Evolutionary conservation across 92 coral and sea anemone species (phyloP), one percentile per base, ranked within the genome.

Genomic region (Montipora capitata): DNA sequence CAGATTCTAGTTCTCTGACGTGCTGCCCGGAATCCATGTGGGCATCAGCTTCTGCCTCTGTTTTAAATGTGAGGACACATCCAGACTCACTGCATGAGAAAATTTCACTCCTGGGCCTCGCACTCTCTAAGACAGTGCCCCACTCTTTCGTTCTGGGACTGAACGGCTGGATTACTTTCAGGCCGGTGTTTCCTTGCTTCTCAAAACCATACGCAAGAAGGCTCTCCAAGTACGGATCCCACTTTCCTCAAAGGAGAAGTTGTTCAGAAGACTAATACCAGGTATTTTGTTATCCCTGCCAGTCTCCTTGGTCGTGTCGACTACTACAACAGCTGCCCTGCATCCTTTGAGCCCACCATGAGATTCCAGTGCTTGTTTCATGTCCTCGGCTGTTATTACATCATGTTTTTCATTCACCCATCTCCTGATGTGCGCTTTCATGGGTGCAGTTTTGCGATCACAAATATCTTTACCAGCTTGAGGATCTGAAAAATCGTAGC

Each of bases 11-110:
- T 42, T 88, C 92, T 15, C 20, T 12, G 2, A 72, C 68, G 13
- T 91, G 89, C 65, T 41, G 86, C 12, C 86, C 88, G 10, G 91
- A 56, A 76, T 91, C 94, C 91, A 86, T 91, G 82, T 91, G 91
- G 5, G 77, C 76, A 66, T 91, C 57, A 45, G 88, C 91, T 58
- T 91, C 91, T 15, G 5, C 42, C 54, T 72, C 77, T 15, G 86
- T 15, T 57, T 91, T 91, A 27, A 90, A 90, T 6, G 90, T 91
- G 45, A 87, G 68, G 58, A 87, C 54, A 56, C 88, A 80, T 66
- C 78, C 56, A 41, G 70, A 54, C 17, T 86, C 90, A 41, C 56
- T 86, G 79, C 85, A 78, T 11, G 68, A 48, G 40, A 86, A 78
- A 14, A 86, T 77, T 40, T 40, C 17, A 65, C 5, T 44, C 11